These are phyloP conservation scores for Lottia gigantea DNA, from an alignment of 2,888 invertebrate species.

Conservation along the genomic window DNA sequence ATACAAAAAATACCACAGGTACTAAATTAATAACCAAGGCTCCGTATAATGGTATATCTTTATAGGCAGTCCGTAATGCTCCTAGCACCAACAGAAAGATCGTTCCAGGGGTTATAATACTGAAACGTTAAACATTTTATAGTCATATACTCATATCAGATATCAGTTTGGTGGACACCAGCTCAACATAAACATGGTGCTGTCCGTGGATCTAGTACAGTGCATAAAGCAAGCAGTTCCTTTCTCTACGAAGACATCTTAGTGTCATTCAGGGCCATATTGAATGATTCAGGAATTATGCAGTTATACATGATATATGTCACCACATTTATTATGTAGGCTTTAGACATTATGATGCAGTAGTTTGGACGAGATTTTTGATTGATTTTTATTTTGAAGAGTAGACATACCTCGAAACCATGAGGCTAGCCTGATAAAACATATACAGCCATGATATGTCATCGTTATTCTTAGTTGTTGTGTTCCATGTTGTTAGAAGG, in stretches of 20 bases:
- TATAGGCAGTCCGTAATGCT: slow-evolving; percentile 36
- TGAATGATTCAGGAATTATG: no score
- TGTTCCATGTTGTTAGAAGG: slow-evolving; percentile 70
- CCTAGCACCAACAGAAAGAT: slow-evolving; percentile 77
- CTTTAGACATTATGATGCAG: no score
- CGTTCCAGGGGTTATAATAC: slow-evolving; percentile 86
- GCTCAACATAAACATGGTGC: no score
- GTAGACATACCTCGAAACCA: slow-evolving; percentile 28
- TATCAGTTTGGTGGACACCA: no score
- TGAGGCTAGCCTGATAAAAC: slow-evolving; percentile 52
- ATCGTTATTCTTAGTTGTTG: slow-evolving; percentile 50
- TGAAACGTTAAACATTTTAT: slow-evolving; percentile 1
- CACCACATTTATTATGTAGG: background rate
- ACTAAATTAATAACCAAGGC: slow-evolving; percentile 70
- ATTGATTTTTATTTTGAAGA: no score
- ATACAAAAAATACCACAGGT: slow-evolving; percentile 51
- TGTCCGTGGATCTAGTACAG: no score
- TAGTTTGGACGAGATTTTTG: no score
- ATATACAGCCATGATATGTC: slow-evolving; percentile 58
- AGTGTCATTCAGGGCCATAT: no score
- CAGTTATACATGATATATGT: no score
- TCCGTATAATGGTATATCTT: slow-evolving; percentile 70
- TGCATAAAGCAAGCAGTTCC: no score
- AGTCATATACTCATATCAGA: no score
- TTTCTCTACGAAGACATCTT: no score